A percentile compares a stretch with the other conserved stretches of the same genome.
Conservation (phyloP, 2,888 invertebrate genomes). For the Dolichopus griseipennis region DNA sequence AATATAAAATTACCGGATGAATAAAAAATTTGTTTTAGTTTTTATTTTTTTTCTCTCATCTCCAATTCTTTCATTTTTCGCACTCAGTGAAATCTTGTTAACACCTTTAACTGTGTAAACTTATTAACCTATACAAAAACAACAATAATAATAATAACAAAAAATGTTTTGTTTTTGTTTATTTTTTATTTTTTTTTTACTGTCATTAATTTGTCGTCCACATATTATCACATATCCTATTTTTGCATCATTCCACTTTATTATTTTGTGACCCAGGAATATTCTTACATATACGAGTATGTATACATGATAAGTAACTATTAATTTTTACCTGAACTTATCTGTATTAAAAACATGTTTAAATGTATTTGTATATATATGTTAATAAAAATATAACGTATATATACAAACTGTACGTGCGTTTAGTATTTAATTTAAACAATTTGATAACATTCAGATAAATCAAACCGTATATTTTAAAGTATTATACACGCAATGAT, state of each 20-base stretch:
- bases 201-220: too few species aligned
- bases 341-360: neutral
- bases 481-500: too few species aligned
- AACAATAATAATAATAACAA: too few species aligned
- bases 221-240: neutral
- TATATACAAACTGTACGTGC: too few species aligned
- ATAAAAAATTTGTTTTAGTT: too few species aligned
- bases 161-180: neutral
- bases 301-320: neutral
- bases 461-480: too few species aligned
- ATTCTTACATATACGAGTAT: too few species aligned
- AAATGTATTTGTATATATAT: too few species aligned
- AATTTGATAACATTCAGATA: neutral
- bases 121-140: neutral
- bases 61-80: neutral
- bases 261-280: neutral
- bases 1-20: too few species aligned
- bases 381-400: too few species aligned
- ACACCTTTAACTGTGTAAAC: conserved; percentile 3
- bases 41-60: too few species aligned
- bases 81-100: conserved; percentile 6
- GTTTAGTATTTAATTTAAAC: too few species aligned
- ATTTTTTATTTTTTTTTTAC: neutral
- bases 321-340: neutral
- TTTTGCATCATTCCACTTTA: neutral